phyloP scores from a whole-genome alignment of 2,113 vertebrate genomes.

The Macquaria australasica region DNA sequence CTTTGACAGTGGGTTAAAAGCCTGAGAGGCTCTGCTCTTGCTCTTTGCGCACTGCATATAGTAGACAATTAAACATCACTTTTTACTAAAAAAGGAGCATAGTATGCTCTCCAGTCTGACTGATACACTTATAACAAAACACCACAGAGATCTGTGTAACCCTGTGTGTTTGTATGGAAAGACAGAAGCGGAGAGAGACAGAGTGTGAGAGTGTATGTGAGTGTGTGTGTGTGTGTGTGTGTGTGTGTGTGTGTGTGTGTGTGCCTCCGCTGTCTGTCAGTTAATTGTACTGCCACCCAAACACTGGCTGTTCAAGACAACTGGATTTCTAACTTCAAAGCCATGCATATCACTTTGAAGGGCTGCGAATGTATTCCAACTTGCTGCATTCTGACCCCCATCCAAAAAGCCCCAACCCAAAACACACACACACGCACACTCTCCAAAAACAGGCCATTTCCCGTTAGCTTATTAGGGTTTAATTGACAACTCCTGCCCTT shows the following conservation, averaged over 20 bases:
- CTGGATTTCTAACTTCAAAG: conserved; percentile 86
- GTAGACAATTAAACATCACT: conserved; percentile 40
- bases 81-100: conserved; percentile 31
- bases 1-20: conserved; percentile 73
- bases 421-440: neutral
- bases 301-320: conserved; percentile 76
- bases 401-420: conserved; percentile 56
- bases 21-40: conserved; percentile 30
- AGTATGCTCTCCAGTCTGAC: conserved; percentile 5
- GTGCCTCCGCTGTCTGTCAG: conserved; percentile 58
- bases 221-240: conserved; percentile 38
- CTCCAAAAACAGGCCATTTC: conserved; percentile 68
- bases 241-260: conserved; percentile 47
- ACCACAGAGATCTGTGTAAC: neutral
- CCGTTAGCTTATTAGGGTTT: conserved; percentile 73
- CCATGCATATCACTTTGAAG: conserved; percentile 83
- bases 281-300: conserved; percentile 62
- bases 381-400: conserved; percentile 66
- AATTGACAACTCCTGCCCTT: conserved; percentile 79
- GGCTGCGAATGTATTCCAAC: conserved; percentile 73
- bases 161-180: neutral
- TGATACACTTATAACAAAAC: conserved; percentile 6
- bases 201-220: conserved; percentile 18
- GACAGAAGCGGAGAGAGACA: neutral
- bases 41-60: conserved; percentile 26